phyloP scores from a whole-genome alignment of 2,797 vertebrate genomes.

The Lithobates pipiens region DNA sequence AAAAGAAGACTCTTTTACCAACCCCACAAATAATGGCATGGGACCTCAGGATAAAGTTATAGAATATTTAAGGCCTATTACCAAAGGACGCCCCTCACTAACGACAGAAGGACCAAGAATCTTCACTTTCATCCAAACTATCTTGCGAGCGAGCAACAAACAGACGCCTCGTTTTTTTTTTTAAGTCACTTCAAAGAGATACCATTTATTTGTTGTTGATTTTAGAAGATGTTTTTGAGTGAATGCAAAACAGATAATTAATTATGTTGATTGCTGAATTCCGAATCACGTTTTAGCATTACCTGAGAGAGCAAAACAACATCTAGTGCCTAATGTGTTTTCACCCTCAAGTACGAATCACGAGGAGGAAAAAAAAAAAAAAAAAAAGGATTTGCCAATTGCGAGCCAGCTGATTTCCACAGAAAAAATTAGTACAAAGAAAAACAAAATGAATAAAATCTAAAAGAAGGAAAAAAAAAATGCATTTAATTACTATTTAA shows the following conservation, averaged over 20 bases:
- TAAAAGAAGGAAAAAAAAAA: neutral
- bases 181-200: slow-evolving; percentile 52
- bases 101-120: neutral
- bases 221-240: slow-evolving; percentile 61
- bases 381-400: slow-evolving; percentile 6
- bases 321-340: slow-evolving; percentile 61
- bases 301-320: slow-evolving; percentile 62
- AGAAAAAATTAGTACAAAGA: slow-evolving; percentile 46
- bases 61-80: too few relatives aligned
- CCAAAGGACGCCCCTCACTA: too few relatives aligned
- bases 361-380: slow-evolving; percentile 10
- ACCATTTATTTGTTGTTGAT: slow-evolving; percentile 62
- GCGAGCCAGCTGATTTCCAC: slow-evolving; percentile 37
- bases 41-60: too few relatives aligned
- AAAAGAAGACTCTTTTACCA: too few relatives aligned
- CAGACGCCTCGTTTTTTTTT: slow-evolving; percentile 33
- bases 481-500: slow-evolving; percentile 44
- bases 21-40: too few relatives aligned
- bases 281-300: slow-evolving; percentile 59
- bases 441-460: neutral
- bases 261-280: slow-evolving; percentile 63
- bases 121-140: slow-evolving; percentile 20
- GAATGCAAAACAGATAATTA: slow-evolving; percentile 63
- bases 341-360: slow-evolving; percentile 60
- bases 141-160: slow-evolving; percentile 39